phyloP scores from a whole-genome alignment of 2,113 vertebrate species.

The Aspidoscelis tigris region DNA sequence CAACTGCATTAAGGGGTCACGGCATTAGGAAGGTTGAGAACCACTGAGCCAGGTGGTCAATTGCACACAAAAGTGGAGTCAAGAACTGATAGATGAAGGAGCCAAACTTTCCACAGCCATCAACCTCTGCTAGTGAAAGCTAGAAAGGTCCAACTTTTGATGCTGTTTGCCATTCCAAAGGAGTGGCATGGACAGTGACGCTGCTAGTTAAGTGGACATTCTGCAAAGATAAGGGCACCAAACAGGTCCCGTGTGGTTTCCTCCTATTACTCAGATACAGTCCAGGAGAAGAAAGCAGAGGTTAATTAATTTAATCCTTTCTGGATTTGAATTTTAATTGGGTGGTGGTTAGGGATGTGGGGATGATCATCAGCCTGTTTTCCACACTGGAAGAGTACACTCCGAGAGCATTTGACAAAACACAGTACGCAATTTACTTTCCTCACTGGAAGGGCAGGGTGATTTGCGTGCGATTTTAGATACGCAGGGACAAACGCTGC shows the following conservation, averaged over 20 bases:
- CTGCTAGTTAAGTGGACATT: not conserved
- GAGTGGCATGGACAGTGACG: not conserved
- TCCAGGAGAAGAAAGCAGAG: too few species aligned
- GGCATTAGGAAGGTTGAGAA: too few species aligned
- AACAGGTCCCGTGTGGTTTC: not conserved
- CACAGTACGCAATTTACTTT: not conserved
- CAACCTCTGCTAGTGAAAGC: not conserved
- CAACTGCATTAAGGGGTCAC: too few species aligned
- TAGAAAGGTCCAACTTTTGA: not conserved
- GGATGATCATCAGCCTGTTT: not conserved
- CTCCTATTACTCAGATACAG: not conserved
- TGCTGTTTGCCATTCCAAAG: not conserved
- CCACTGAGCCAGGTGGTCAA: not conserved
- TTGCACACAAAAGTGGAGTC: not conserved
- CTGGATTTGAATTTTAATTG: not conserved
- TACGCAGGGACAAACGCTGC: not conserved
- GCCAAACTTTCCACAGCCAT: not conserved
- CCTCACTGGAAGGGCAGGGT: not conserved
- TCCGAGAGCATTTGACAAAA: not conserved
- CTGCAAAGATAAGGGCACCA: not conserved
- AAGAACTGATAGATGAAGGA: not conserved
- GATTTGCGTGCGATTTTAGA: not conserved
- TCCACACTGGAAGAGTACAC: not conserved
- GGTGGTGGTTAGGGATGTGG: not conserved
- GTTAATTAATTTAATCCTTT: not conserved